Conservation (phyloP, 1,140 invertebrate genomes). For the Panulirus ornatus region DNA sequence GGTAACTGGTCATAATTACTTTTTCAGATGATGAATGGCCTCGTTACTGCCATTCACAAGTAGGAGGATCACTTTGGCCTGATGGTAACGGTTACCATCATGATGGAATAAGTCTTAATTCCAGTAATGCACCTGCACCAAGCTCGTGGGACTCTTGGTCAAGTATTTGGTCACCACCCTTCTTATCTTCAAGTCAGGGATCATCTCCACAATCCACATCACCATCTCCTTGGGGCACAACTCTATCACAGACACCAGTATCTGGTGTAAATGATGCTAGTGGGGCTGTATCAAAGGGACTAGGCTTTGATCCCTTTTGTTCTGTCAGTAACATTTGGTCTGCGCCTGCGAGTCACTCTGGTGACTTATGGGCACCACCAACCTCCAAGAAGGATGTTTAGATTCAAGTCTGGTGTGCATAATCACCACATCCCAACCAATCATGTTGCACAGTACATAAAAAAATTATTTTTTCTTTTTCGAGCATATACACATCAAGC, state of each 20-base stretch:
- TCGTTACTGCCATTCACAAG: slow-evolving; percentile 41
- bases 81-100: slow-evolving; percentile 39
- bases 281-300: slow-evolving; percentile 60
- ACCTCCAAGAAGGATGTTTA: slow-evolving; percentile 56
- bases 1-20: too few species aligned
- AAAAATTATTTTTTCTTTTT: too few species aligned
- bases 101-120: slow-evolving; percentile 15
- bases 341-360: slow-evolving; percentile 35
- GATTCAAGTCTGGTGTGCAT: not conserved
- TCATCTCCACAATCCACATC: not conserved
- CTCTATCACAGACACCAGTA: not conserved
- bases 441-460: slow-evolving; percentile 8
- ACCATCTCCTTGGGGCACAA: slow-evolving; percentile 31
- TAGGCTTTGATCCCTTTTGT: slow-evolving; percentile 60
- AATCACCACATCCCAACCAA: not conserved
- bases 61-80: slow-evolving; percentile 43
- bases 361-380: slow-evolving; percentile 60
- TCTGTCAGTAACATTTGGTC: slow-evolving; percentile 63
- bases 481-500: slow-evolving; percentile 18
- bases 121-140: slow-evolving; percentile 41
- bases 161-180: slow-evolving; percentile 60
- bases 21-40: slow-evolving; percentile 40
- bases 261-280: slow-evolving; percentile 47
- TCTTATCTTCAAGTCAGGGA: slow-evolving; percentile 51
- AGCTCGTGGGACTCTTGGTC: slow-evolving; percentile 56